Evolutionary conservation across 2,888 invertebrate species (phyloP).

Genomic region (Eupithecia vulgata): DNA sequence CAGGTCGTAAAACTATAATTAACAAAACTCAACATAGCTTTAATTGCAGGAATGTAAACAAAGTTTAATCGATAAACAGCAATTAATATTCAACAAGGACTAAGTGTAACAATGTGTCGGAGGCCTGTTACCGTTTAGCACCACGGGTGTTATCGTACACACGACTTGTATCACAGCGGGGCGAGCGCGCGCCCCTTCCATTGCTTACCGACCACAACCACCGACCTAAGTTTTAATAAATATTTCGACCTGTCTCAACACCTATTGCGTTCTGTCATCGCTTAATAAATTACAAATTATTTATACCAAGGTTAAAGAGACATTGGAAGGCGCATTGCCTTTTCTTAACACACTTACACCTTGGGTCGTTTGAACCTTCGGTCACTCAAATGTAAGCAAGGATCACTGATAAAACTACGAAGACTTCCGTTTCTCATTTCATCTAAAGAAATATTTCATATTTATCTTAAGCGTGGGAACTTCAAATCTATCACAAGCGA

Average conservation of each 20-base stretch:
- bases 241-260: conserved; percentile 35
- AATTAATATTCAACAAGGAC: conserved; percentile 74
- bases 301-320: conserved; percentile 17
- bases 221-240: conserved; percentile 30
- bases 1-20: conserved; percentile 74
- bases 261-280: conserved; percentile 31
- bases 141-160: conserved; percentile 62
- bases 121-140: conserved; percentile 76
- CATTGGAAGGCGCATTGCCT: conserved; percentile 2
- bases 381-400: conserved; percentile 3
- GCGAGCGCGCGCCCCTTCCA: conserved; percentile 33
- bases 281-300: conserved; percentile 27
- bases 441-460: background rate
- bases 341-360: background rate
- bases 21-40: conserved; percentile 81
- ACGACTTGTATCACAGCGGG: conserved; percentile 41
- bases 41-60: conserved; percentile 82
- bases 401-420: conserved; percentile 7
- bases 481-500: conserved; percentile 33
- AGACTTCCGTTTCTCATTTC: conserved; percentile 1
- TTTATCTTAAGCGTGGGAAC: conserved; percentile 15
- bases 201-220: conserved; percentile 31
- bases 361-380: background rate
- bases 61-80: conserved; percentile 77
- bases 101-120: conserved; percentile 73